Evolutionary conservation across 2,888 invertebrate species (phyloP), one percentile per base, ranked within the genome.

Genomic region (Agrypnus murinus): DNA sequence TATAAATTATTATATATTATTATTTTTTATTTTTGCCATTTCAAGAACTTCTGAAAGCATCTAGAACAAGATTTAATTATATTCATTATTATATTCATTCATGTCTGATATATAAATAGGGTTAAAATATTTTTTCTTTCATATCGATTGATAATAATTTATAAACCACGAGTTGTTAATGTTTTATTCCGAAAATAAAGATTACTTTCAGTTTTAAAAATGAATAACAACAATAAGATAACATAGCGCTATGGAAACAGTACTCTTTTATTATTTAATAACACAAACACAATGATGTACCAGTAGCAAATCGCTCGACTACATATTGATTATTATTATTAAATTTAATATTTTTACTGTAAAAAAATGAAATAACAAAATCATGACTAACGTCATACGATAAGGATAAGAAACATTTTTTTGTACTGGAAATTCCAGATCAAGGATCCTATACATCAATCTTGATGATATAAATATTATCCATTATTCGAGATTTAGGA

Each of bases 161-260:
- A 25, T 3, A 31, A 31, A 7, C n/a, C 50, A 50, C n/a, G 32
- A 50, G 12, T 50, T n/a, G n/a, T n/a, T 46, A 19, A 17, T 5
- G 25, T 9, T 31, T 50, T 2, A 46, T 15, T 19, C 19, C 8
- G 4, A 46, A 25, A 19, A 46, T 17, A 46, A 6, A 48, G 14
- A 48, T n/a, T 25, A 25, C 5, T 25, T 25, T 25, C 25, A 25
- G 25, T 48, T 5, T n/a, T 34, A 46, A 43, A 32, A 57, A 5
- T 14, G n/a, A 57, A 36, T 8, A 58, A 65, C 58, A 65, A 65
- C 17, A 32, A 58, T 57, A 57, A 57, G 57, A 62, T 48, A 65
- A 58, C 43, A 55, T 38, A 17, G 58, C 43, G 57, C 65, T 65
- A 58, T 65, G 65, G 65, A 58, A 65, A 65, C 65, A 58, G 57